Conservation (phyloP, 2,797 vertebrate species). For the Kryptopterus vitreolus region DNA sequence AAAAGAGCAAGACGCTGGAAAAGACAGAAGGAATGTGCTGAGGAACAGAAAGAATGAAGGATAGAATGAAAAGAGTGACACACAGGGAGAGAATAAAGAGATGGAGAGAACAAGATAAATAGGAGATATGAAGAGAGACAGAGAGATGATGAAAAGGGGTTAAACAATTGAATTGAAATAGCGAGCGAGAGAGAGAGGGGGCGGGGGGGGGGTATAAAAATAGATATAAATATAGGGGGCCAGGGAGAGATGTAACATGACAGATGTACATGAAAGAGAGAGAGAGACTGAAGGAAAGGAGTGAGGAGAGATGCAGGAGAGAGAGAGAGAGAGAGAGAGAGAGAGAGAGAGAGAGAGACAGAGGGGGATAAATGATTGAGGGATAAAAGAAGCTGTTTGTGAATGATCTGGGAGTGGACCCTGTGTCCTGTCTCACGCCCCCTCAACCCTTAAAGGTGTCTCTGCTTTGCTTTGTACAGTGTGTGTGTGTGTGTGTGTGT, state of each 20-base stretch:
- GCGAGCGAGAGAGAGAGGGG: neutral
- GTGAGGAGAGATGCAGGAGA: neutral
- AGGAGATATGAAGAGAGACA: too few species aligned
- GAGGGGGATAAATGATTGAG: slow-evolving; percentile 21
- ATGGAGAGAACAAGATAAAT: neutral
- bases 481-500: too few species aligned
- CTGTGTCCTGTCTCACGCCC: slow-evolving; percentile 37
- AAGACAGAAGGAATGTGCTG: neutral
- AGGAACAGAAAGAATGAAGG: too few species aligned
- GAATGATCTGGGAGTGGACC: slow-evolving; percentile 38
- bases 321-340: neutral
- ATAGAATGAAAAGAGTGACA: too few species aligned
- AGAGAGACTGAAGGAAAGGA: neutral
- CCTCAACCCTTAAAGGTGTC: slow-evolving; percentile 16
- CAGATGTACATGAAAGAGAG: neutral
- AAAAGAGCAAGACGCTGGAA: too few species aligned
- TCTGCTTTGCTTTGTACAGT: neutral
- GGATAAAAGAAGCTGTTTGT: slow-evolving; percentile 23
- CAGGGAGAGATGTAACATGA: too few species aligned
- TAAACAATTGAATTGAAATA: too few species aligned
- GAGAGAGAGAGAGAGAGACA: neutral
- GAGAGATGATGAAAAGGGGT: too few species aligned
- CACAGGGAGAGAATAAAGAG: neutral
- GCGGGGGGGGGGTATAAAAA: neutral
- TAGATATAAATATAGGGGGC: neutral